phyloP scores from a whole-genome alignment of 2,888 invertebrate genomes.

The Trichopria drosophilae region DNA sequence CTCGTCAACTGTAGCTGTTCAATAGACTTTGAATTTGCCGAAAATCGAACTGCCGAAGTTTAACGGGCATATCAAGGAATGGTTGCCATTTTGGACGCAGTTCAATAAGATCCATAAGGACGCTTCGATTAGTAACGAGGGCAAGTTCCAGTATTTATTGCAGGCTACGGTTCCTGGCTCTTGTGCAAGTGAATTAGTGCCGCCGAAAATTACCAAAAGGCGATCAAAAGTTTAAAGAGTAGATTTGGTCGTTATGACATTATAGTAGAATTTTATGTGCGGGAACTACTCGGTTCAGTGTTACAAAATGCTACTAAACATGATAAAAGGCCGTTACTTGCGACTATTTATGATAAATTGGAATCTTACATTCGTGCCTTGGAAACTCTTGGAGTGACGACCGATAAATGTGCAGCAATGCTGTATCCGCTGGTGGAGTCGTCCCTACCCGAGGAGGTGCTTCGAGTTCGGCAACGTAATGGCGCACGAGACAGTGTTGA shows the following conservation, averaged over 20 bases:
- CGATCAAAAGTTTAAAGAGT: slow-evolving; percentile 34
- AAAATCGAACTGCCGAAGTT: slow-evolving; percentile 1
- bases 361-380: slow-evolving; percentile 35
- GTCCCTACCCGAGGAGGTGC: slow-evolving; percentile 32
- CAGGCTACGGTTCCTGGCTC: neutral
- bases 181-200: slow-evolving; percentile 11
- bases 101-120: neutral
- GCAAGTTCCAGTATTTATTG: neutral
- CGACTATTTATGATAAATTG: slow-evolving; percentile 32
- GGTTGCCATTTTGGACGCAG: slow-evolving; percentile 1
- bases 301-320: slow-evolving; percentile 29
- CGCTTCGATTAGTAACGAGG: neutral
- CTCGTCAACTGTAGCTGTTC: neutral
- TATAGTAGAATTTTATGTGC: slow-evolving; percentile 37
- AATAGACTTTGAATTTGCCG: neutral
- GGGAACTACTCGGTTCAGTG: slow-evolving; percentile 38
- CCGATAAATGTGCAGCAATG: slow-evolving; percentile 35
- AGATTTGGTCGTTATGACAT: slow-evolving; percentile 37
- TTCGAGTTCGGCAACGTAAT: slow-evolving; percentile 35
- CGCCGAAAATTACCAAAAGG: slow-evolving; percentile 39
- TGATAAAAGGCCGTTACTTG: slow-evolving; percentile 7
- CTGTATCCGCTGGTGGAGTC: slow-evolving; percentile 38
- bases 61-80: neutral
- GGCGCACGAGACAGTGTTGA: neutral
- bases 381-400: slow-evolving; percentile 34